Evolutionary conservation across 23 tunicate genomes (phyloP).

Genomic region (Styela clava): DNA sequence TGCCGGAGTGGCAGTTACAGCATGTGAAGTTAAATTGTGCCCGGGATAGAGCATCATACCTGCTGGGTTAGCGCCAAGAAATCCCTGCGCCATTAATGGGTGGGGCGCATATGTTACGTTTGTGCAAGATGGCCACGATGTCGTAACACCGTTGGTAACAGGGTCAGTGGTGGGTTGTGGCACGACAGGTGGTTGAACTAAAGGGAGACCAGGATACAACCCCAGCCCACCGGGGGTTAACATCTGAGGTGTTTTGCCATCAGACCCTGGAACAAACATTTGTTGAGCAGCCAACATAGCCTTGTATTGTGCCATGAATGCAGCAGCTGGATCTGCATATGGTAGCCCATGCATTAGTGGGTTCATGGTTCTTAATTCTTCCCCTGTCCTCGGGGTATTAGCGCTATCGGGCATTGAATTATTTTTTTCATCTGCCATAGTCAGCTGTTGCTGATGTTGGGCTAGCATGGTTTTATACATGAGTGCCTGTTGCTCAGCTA

Average conservation of each 20-base stretch:
- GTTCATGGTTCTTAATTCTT: neutral
- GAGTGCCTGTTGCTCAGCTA: constrained; percentile 29
- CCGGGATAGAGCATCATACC: constrained; percentile 12
- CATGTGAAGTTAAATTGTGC: constrained; percentile 21
- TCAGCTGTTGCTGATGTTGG: constrained; percentile 11
- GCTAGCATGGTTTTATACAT: constrained; percentile 31
- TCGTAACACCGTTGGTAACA: constrained; percentile 12
- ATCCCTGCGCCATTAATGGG: constrained; percentile 11
- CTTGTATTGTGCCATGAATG: constrained; percentile 24
- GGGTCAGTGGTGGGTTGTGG: neutral
- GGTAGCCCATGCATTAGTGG: constrained; percentile 21
- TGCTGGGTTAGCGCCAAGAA: constrained; percentile 4
- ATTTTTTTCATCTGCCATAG: neutral
- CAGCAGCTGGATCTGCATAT: constrained; percentile 21
- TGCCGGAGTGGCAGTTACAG: neutral
- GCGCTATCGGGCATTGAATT: neutral
- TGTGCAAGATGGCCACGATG: constrained; percentile 28
- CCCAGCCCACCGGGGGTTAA: constrained; percentile 24
- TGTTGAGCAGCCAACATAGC: constrained; percentile 29
- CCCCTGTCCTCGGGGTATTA: neutral
- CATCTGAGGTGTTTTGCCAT: constrained; percentile 28
- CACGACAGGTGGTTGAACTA: constrained; percentile 17
- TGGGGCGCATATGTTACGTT: constrained; percentile 18
- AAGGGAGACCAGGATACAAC: constrained; percentile 27
- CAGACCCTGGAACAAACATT: constrained; percentile 23